Conservation (phyloP, 2,797 vertebrate genomes). For the Spondyliosoma cantharus region DNA sequence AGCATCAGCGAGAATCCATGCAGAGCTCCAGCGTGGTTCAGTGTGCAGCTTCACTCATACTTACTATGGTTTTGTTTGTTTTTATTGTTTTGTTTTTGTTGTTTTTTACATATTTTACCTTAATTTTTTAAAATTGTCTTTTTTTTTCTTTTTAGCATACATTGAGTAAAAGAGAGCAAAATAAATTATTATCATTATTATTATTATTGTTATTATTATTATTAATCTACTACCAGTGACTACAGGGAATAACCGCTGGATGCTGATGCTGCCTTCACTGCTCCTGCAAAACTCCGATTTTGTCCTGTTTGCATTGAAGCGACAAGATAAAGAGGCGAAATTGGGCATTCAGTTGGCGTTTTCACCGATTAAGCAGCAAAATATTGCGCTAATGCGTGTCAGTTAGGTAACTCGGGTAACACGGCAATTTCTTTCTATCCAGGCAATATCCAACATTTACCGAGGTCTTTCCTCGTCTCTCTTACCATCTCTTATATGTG, state of each 20-base stretch:
- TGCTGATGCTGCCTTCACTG: conserved; percentile 44
- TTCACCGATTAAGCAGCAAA: background rate
- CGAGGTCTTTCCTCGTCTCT: background rate
- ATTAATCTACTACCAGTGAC: background rate
- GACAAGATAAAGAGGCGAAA: no score
- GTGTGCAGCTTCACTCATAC: background rate
- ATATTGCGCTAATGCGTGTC: background rate
- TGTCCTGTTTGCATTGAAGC: background rate
- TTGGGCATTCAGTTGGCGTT: background rate
- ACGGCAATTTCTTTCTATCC: fast-evolving
- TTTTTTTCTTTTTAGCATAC: no score
- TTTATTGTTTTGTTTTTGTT: no score
- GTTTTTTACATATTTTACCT: no score
- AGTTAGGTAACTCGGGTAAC: background rate
- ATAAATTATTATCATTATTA: background rate
- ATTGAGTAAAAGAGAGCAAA: no score
- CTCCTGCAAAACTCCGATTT: background rate
- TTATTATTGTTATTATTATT: background rate
- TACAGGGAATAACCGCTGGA: background rate
- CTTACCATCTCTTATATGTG: fast-evolving
- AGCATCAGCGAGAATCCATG: conserved; percentile 7
- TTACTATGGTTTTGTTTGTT: background rate
- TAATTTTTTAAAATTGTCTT: background rate
- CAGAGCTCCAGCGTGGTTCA: background rate
- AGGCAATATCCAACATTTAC: background rate